Conservation (phyloP, 2,888 invertebrate genomes). For the Oligia fasciuncula region DNA sequence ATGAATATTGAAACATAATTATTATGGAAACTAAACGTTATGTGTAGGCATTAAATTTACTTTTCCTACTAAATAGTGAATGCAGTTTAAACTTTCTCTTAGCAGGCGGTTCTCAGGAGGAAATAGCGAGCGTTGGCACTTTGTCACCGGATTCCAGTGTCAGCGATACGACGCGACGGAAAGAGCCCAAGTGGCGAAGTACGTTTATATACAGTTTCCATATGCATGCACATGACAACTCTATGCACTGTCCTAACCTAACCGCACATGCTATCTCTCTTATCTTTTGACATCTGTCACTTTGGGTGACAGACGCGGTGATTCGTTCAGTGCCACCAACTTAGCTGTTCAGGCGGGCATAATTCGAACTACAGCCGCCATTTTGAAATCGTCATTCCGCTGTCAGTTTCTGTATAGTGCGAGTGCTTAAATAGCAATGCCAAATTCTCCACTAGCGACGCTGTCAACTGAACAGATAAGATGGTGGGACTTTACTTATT, state of each 20-base stretch:
- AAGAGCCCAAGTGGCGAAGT: constrained; percentile 89
- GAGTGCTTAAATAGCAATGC: not conserved
- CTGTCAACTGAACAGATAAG: not conserved
- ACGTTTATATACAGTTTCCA: constrained; percentile 64
- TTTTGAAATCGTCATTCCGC: not conserved
- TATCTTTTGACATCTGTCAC: not conserved
- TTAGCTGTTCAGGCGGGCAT: not conserved
- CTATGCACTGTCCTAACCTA: not conserved
- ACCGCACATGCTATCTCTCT: not conserved
- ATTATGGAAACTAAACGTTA: not conserved
- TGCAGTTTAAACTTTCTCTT: constrained; percentile 32
- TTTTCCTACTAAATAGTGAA: not conserved
- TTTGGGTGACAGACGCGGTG: not conserved
- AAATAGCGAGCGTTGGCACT: constrained; percentile 86
- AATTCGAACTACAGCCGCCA: not conserved
- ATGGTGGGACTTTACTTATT: not conserved
- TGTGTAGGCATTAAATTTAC: not conserved
- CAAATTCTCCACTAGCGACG: not conserved
- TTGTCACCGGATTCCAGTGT: constrained; percentile 87
- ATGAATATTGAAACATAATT: not conserved
- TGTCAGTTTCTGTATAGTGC: not conserved
- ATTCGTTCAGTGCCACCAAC: not conserved
- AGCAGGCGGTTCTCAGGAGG: constrained; percentile 86
- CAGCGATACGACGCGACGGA: constrained; percentile 85
- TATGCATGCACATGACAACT: constrained; percentile 21